Conservation (phyloP, 2,113 vertebrate genomes). For the Silurus glanis region DNA sequence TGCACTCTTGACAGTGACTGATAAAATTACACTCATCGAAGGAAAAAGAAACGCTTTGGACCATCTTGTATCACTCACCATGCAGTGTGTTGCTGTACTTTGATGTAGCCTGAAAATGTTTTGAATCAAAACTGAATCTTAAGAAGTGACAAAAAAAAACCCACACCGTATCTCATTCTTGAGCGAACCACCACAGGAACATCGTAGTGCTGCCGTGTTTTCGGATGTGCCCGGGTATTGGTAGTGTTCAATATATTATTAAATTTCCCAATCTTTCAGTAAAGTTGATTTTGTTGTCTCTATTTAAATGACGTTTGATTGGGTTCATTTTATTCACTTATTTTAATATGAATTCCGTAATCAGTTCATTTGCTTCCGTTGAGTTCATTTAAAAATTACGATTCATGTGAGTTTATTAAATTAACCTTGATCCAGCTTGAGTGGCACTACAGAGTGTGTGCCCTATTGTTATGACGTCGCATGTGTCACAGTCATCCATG, state of each 20-base stretch:
- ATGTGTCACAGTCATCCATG: not conserved
- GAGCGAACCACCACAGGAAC: not conserved
- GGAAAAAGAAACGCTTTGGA: not conserved
- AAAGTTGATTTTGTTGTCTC: not conserved
- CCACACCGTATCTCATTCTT: not conserved
- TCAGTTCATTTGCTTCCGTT: not conserved
- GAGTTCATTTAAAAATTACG: not conserved
- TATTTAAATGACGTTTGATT: not conserved
- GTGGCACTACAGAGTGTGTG: not conserved
- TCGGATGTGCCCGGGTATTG: not conserved
- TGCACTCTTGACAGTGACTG: slow-evolving; percentile 22
- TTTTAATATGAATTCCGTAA: not conserved
- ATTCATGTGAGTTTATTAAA: not conserved
- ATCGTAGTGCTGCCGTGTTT: no score
- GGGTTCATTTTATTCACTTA: not conserved
- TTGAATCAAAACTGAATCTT: not conserved
- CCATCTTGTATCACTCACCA: not conserved
- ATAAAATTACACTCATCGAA: not conserved
- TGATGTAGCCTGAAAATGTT: not conserved
- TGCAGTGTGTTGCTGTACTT: not conserved
- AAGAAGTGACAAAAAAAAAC: not conserved
- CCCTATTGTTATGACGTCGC: not conserved
- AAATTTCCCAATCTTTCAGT: no score
- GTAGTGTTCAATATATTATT: not conserved
- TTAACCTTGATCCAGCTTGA: not conserved